A percentile compares a stretch with the other conserved stretches of the same genome.
phyloP scores from a whole-genome alignment of 2,113 vertebrate species.

The Myiozetetes cayanensis region DNA sequence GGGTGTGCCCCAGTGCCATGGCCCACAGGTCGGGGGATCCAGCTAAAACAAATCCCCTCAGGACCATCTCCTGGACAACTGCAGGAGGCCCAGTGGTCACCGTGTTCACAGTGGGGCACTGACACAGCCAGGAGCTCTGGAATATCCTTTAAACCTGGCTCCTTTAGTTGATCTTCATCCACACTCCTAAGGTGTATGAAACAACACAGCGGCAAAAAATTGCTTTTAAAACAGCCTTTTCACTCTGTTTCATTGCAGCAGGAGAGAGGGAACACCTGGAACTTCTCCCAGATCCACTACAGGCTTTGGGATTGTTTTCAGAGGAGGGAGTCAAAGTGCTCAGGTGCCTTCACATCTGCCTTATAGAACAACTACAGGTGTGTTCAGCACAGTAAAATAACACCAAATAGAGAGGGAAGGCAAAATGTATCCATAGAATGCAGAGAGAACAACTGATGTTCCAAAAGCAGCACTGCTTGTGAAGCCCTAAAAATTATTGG shows the following conservation, averaged over 20 bases:
- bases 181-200: background rate
- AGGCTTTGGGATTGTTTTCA: background rate
- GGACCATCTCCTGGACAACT: background rate
- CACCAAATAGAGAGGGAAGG: background rate
- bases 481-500: background rate
- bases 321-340: background rate
- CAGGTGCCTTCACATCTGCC: background rate
- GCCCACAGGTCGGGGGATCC: background rate
- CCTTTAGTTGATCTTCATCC: background rate
- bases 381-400: background rate
- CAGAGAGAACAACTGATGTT: background rate
- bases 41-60: background rate
- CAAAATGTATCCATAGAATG: background rate
- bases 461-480: background rate
- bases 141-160: background rate
- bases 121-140: accelerated
- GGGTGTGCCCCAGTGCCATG: background rate
- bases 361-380: background rate
- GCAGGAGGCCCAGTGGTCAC: background rate
- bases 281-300: background rate
- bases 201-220: background rate
- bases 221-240: background rate
- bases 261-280: background rate
- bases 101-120: accelerated
- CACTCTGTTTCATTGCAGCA: background rate